These are phyloP conservation scores for Phortica okadai DNA, from an alignment of 2,888 invertebrate species.

Conservation along the genomic window DNA sequence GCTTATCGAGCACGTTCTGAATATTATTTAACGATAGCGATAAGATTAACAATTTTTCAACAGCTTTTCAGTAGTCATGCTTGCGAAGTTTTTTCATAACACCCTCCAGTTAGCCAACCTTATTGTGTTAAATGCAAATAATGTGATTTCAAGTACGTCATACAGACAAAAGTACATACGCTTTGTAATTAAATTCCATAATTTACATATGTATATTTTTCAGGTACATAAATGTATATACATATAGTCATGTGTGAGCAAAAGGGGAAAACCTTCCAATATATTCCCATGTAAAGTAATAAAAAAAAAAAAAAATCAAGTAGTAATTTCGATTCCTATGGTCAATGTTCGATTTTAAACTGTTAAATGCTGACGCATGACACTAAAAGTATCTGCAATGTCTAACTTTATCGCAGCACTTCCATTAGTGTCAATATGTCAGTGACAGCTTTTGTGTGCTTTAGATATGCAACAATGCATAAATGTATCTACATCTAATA, in stretches of 20 bases:
- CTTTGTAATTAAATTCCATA: constrained; percentile 40
- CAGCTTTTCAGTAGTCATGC: constrained; percentile 37
- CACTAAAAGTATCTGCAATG: background rate
- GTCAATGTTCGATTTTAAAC: background rate
- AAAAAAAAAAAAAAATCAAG: background rate
- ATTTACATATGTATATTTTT: constrained; percentile 39
- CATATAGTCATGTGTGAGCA: constrained; percentile 25
- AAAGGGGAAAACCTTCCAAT: no score
- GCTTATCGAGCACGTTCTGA: constrained; percentile 64
- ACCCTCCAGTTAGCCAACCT: no score
- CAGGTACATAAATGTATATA: constrained; percentile 30
- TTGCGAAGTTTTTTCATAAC: constrained; percentile 1
- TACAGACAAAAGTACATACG: background rate
- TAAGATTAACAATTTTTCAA: constrained; percentile 53
- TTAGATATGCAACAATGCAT: background rate
- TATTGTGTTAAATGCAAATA: no score
- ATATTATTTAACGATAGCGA: constrained; percentile 48
- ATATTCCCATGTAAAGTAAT: constrained; percentile 33
- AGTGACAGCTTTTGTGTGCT: background rate
- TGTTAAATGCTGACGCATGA: background rate
- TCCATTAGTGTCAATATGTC: background rate
- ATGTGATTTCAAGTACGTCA: background rate
- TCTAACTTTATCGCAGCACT: background rate
- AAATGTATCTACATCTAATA: background rate
- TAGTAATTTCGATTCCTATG: background rate